A percentile compares a stretch with the other conserved stretches of the same genome.
Conservation (phyloP, 2,888 invertebrate genomes). For the Tachina lurida region DNA sequence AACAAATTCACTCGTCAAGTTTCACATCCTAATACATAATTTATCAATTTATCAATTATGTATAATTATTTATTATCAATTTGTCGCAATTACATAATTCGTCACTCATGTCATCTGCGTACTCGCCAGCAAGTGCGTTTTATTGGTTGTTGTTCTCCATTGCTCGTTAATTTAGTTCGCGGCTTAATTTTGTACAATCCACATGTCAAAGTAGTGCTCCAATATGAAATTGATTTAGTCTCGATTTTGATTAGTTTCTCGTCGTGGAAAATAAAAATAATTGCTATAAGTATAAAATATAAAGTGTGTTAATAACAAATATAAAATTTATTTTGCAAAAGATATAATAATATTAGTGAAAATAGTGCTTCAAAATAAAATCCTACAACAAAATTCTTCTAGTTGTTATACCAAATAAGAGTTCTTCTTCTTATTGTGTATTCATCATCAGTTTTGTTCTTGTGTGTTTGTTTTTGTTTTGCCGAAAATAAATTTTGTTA, state of each 20-base stretch:
- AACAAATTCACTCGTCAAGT: too few relatives aligned
- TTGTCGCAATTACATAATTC: too few relatives aligned
- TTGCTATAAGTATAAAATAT: not conserved
- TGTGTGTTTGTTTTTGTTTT: too few relatives aligned
- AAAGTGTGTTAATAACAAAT: conserved; percentile 4
- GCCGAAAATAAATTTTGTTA: too few relatives aligned
- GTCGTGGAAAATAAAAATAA: not conserved
- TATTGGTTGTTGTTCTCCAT: too few relatives aligned
- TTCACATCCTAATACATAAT: too few relatives aligned
- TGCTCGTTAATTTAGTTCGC: conserved; percentile 4
- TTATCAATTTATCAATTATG: too few relatives aligned
- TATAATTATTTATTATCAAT: too few relatives aligned
- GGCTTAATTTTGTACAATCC: not conserved
- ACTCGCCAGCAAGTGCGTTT: too few relatives aligned
- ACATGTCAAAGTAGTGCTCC: not conserved
- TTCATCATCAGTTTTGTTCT: too few relatives aligned
- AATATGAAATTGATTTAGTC: not conserved
- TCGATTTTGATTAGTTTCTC: not conserved
- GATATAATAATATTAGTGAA: not conserved
- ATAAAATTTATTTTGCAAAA: not conserved
- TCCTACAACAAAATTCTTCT: not conserved
- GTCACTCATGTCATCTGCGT: too few relatives aligned
- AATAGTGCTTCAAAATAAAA: not conserved
- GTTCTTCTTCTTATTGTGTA: too few relatives aligned
- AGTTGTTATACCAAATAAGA: not conserved